These are phyloP conservation scores for Catagonus wagneri DNA, from an alignment of 2,113 vertebrate species.

Conservation along the genomic window DNA sequence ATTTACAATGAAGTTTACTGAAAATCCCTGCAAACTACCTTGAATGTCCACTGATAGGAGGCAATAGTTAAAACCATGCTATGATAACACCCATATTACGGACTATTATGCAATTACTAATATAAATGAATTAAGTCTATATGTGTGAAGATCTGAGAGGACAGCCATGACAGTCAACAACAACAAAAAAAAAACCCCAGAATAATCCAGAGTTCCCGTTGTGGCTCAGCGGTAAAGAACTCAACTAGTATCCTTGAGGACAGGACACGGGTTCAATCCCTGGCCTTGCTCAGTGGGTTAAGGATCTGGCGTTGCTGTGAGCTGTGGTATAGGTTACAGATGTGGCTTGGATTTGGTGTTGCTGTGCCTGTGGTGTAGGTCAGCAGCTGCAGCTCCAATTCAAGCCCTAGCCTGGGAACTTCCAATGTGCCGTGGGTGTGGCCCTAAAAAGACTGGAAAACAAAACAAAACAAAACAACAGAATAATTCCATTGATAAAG, in stretches of 20 bases:
- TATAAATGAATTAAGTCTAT: conserved; percentile 30
- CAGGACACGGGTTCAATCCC: no score
- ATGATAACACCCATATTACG: not conserved
- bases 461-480: not conserved
- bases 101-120: conserved; percentile 29
- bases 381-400: no score
- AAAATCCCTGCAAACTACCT: conserved; percentile 21
- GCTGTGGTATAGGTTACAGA: no score
- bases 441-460: no score
- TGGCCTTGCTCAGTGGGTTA: no score
- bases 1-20: not conserved
- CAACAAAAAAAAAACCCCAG: not conserved
- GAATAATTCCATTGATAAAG: conserved; percentile 27
- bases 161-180: not conserved
- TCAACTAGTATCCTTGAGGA: no score
- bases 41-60: not conserved
- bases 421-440: no score
- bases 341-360: no score
- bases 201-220: not conserved
- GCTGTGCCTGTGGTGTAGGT: no score
- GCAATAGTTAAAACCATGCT: not conserved
- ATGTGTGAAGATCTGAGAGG: not conserved
- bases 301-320: no score
- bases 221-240: no score
- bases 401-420: no score